phyloP scores from a whole-genome alignment of 2,888 invertebrate species.

The Taenaris catops region DNA sequence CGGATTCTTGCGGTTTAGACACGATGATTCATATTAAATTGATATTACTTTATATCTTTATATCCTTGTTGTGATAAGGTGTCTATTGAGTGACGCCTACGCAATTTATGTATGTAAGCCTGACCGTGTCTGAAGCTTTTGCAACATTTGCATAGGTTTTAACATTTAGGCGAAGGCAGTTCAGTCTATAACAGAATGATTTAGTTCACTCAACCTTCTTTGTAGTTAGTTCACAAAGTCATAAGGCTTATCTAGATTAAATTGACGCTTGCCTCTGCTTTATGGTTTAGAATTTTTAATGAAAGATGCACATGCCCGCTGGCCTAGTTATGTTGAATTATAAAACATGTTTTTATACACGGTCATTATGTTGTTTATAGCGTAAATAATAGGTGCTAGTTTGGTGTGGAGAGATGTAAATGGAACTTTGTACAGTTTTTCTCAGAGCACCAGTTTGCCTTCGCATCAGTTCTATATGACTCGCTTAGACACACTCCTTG shows the following conservation, averaged over 20 bases:
- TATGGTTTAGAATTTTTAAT: constrained; percentile 14
- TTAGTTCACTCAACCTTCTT: constrained; percentile 12
- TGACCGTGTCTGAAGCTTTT: constrained; percentile 13
- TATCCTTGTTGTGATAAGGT: constrained; percentile 16
- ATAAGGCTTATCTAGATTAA: constrained; percentile 18
- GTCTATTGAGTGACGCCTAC: constrained; percentile 19
- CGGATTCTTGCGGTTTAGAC: constrained; percentile 12
- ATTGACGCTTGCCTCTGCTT: constrained; percentile 7
- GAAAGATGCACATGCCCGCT: constrained; percentile 34
- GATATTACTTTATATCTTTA: constrained; percentile 11
- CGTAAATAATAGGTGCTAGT: constrained; percentile 17
- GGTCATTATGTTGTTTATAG: constrained; percentile 13
- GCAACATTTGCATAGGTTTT: constrained; percentile 20
- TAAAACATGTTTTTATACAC: constrained; percentile 16
- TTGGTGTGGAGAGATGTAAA: constrained; percentile 15
- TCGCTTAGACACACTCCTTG: constrained; percentile 14
- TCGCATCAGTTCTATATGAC: constrained; percentile 27
- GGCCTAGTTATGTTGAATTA: constrained; percentile 32
- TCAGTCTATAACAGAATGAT: constrained; percentile 20
- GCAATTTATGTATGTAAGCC: constrained; percentile 8
- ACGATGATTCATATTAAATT: constrained; percentile 13
- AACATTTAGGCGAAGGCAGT: constrained; percentile 23
- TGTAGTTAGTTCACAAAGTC: constrained; percentile 10
- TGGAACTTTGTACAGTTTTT: constrained; percentile 29
- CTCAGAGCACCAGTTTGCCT: constrained; percentile 34